Evolutionary conservation across 1,140 invertebrate genomes (phyloP).

Genomic region (Vollenhovia emeryi): DNA sequence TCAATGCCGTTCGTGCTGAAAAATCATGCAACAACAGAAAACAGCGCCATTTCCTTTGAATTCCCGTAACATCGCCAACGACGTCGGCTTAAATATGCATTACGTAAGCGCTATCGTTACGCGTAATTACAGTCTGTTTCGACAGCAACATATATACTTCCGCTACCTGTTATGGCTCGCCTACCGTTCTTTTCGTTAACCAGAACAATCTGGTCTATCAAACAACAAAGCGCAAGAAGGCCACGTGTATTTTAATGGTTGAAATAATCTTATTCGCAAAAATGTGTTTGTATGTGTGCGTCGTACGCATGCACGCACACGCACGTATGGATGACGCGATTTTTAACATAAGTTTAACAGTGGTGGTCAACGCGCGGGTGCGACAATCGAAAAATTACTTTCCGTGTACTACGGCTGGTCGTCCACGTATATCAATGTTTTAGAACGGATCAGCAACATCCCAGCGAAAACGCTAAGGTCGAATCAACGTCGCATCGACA

Average conservation of each 20-base stretch:
- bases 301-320: neutral
- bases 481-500: too few relatives aligned
- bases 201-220: neutral
- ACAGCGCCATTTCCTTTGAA: slow-evolving; percentile 32
- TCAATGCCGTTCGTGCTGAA: neutral
- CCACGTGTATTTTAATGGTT: neutral
- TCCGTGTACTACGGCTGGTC: neutral
- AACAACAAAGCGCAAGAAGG: neutral
- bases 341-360: neutral
- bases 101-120: slow-evolving; percentile 50
- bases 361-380: neutral
- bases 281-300: neutral
- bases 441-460: neutral
- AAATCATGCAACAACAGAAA: slow-evolving; percentile 48
- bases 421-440: neutral
- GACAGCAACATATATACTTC: slow-evolving; percentile 38
- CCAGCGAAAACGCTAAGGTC: too few relatives aligned
- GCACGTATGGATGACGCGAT: neutral
- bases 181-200: slow-evolving; percentile 1
- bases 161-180: slow-evolving; percentile 42
- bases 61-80: slow-evolving; percentile 12
- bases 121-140: slow-evolving; percentile 47
- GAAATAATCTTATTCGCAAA: neutral
- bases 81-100: slow-evolving; percentile 42
- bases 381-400: slow-evolving; percentile 2